Evolutionary conservation across 1,140 invertebrate genomes (phyloP).

Genomic region (Phenacoccus solenopsis): DNA sequence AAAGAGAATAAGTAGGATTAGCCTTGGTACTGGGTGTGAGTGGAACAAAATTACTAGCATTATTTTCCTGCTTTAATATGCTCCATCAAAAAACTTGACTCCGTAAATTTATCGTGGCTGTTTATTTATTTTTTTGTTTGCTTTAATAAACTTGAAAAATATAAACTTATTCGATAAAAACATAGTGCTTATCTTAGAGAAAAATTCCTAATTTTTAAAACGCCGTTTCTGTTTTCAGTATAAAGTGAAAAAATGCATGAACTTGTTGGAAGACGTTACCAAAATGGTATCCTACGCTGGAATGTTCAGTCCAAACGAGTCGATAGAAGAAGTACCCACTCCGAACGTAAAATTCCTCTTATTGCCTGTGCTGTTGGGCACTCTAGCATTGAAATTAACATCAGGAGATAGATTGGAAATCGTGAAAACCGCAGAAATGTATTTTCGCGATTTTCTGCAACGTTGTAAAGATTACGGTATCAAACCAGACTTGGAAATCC

Average conservation of each 20-base stretch:
- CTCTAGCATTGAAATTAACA: conserved; percentile 53
- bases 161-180: too few relatives aligned
- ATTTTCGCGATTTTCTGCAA: conserved; percentile 72
- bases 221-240: conserved; percentile 40
- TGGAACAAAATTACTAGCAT: too few relatives aligned
- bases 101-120: too few relatives aligned
- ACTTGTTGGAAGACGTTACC: conserved; percentile 61
- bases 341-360: conserved; percentile 72
- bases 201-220: too few relatives aligned
- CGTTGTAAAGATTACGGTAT: conserved; percentile 65
- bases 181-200: too few relatives aligned
- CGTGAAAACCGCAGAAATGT: conserved; percentile 60
- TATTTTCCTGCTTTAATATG: too few relatives aligned
- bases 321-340: conserved; percentile 71
- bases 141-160: too few relatives aligned
- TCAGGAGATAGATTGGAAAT: conserved; percentile 48
- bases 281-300: conserved; percentile 58
- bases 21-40: too few relatives aligned
- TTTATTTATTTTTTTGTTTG: too few relatives aligned
- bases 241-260: conserved; percentile 53
- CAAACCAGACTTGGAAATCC: conserved; percentile 43
- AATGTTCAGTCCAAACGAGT: conserved; percentile 81
- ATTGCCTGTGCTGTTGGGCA: conserved; percentile 68
- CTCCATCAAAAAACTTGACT: too few relatives aligned
- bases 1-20: too few relatives aligned